Evolutionary conservation across 2,797 vertebrate species (phyloP), one percentile per base, ranked within the genome.

Genomic region (Macropodus opercularis): DNA sequence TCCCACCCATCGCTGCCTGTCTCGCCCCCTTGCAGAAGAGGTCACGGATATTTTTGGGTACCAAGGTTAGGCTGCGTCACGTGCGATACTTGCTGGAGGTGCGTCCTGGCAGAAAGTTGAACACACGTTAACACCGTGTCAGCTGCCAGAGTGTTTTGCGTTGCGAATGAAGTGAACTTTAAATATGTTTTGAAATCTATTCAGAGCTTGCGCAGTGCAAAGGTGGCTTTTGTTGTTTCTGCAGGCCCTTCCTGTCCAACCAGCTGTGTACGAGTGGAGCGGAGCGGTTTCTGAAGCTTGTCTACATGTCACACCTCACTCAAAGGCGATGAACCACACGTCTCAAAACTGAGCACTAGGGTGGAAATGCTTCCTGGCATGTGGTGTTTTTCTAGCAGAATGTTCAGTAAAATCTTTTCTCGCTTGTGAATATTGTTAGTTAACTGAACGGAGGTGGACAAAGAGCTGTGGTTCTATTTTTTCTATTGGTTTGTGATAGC

Each of bases 41-140:
- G 65, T 56, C 75, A 18, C 11, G 1, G 64, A 76, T 90, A 86
- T 87, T 85, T 87, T 64, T 72, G 73, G 76, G 61, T 54, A 31
- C 48, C 71, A 64, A 79, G 78, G 76, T 72, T 63, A 75, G 6
- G 36, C 48, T 9, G 38, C 23, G 49, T 56, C 52, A 56, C 15
- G 11, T 47, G 35, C 34, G 38, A 41, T 49, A 38, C 29, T 48
- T 3, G 26, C 27, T 34, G 24, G 54, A 53, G 17, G 36, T 56
- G 61, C 60, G 55, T 64, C 40, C 34, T 26, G 40, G 42, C 57
- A 42, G 34, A 68, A 50, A 61, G 27, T 38, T 18, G 29, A 24
- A 49, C 17, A 50, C 58, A 35, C 13, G 11, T n/a, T 23, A 27
- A n/a, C 43, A 23, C 1, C 1, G 2, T 3, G 61, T 48, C 11